These are phyloP conservation scores for Macrophya annulata DNA, from an alignment of 2,888 invertebrate species.

Conservation along the genomic window DNA sequence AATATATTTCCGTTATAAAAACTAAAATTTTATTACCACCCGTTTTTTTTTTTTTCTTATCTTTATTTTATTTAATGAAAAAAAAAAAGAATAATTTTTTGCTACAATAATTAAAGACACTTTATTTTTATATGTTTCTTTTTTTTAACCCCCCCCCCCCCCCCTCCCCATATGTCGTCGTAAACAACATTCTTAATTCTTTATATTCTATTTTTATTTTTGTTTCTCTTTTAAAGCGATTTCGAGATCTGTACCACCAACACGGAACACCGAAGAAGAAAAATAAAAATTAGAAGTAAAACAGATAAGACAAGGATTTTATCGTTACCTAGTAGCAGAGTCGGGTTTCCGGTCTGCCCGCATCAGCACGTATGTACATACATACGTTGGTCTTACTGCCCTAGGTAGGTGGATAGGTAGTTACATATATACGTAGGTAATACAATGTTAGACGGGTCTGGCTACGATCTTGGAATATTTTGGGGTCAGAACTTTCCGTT, in stretches of 20 bases:
- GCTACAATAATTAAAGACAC: too few relatives aligned
- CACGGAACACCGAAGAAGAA: background rate
- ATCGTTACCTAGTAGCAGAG: conserved; percentile 9
- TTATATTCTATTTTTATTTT: too few relatives aligned
- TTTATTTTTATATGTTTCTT: background rate
- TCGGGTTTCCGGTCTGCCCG: background rate
- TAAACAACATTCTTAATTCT: background rate
- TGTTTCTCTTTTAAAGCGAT: background rate
- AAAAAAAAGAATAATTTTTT: too few relatives aligned
- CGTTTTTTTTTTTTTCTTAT: too few relatives aligned
- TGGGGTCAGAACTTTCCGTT: background rate
- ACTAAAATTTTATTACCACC: too few relatives aligned
- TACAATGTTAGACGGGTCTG: background rate
- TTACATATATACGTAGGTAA: background rate
- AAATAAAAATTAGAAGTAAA: background rate
- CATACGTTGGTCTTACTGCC: background rate
- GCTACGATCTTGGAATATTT: background rate
- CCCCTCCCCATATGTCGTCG: background rate
- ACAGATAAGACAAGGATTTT: background rate
- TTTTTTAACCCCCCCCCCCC: background rate
- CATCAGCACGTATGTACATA: background rate
- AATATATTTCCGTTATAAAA: too few relatives aligned
- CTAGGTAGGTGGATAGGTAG: background rate
- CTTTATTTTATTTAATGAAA: background rate
- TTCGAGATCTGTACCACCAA: background rate